Percentiles rank a stretch among this genome's conserved stretches.
phyloP scores from a whole-genome alignment of 2,113 vertebrate species.

The Hiodon alosoides region DNA sequence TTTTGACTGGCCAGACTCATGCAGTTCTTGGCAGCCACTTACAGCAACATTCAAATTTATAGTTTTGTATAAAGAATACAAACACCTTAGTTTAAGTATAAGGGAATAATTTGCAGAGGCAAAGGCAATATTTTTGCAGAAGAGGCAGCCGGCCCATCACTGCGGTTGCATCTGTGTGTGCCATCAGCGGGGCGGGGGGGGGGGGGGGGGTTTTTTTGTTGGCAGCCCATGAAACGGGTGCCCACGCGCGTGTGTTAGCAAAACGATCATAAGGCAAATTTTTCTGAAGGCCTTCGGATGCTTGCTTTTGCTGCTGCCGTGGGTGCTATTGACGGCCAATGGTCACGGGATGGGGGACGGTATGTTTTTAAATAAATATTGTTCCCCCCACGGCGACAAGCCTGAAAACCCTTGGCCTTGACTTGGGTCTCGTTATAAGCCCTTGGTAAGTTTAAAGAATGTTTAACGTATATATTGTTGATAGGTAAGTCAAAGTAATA shows the following conservation, averaged over 20 bases:
- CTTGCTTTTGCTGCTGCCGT: conserved; percentile 56
- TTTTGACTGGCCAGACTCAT: conserved; percentile 63
- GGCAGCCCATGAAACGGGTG: conserved; percentile 36
- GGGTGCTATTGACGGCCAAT: conserved; percentile 53
- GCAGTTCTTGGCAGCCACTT: conserved; percentile 55
- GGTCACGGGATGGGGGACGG: conserved; percentile 43
- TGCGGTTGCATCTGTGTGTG: conserved; percentile 47
- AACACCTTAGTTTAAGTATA: conserved; percentile 37
- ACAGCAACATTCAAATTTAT: conserved; percentile 57
- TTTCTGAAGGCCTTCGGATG: conserved; percentile 39
- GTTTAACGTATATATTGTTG: not conserved
- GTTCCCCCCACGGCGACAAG: not conserved
- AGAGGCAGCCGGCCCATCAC: conserved; percentile 56
- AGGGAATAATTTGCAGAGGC: conserved; percentile 42
- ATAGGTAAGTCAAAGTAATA: no score
- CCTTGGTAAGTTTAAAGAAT: not conserved
- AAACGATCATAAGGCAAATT: conserved; percentile 20
- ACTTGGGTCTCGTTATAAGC: no score
- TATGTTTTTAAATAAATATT: conserved; percentile 20
- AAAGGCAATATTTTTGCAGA: conserved; percentile 63
- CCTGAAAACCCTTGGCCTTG: no score
- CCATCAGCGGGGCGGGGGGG: conserved; percentile 27
- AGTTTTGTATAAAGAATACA: conserved; percentile 42
- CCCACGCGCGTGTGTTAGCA: conserved; percentile 12
- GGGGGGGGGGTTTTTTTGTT: conserved; percentile 53